These are phyloP conservation scores for Theonella swinhoei DNA, from an alignment of 37 sponge, comb jelly and placozoan genomes.

Conservation along the genomic window DNA sequence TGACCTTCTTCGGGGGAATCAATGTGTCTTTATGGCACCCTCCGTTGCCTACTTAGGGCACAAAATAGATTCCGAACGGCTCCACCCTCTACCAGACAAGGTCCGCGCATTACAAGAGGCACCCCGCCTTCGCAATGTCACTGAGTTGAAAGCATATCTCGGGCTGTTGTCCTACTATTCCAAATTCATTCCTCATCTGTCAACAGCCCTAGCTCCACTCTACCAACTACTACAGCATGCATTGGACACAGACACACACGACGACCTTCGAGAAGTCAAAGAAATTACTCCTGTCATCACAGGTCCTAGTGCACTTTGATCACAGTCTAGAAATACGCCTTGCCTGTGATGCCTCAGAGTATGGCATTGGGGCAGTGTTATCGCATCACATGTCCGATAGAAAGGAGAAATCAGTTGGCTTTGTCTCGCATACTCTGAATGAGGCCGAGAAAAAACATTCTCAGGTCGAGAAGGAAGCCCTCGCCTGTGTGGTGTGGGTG, in stretches of 20 bases:
- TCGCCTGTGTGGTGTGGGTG: conserved; percentile 7
- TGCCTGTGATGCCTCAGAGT: conserved; percentile 37
- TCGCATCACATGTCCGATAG: background rate
- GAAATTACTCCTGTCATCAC: conserved; percentile 8
- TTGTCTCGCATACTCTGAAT: background rate
- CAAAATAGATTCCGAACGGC: conserved; percentile 27
- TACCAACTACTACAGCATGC: conserved; percentile 12
- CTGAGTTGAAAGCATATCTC: conserved; percentile 30
- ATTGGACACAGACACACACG: background rate
- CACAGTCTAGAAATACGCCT: background rate
- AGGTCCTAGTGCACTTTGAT: conserved; percentile 23
- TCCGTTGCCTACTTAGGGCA: background rate
- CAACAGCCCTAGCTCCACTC: conserved; percentile 19
- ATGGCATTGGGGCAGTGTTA: conserved; percentile 22
- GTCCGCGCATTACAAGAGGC: conserved; percentile 28
- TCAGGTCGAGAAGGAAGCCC: too few species aligned
- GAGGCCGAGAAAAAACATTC: conserved; percentile 2
- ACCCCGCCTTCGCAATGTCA: conserved; percentile 5
- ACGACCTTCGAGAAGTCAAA: conserved; percentile 19
- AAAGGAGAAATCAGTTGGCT: background rate
- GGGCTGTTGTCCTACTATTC: conserved; percentile 48
- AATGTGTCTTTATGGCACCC: conserved; percentile 15
- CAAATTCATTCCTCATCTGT: conserved; percentile 23
- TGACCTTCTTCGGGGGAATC: too few species aligned
- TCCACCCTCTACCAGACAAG: conserved; percentile 28